Conservation (phyloP, 2,113 vertebrate species). For the Morphnarchus princeps region DNA sequence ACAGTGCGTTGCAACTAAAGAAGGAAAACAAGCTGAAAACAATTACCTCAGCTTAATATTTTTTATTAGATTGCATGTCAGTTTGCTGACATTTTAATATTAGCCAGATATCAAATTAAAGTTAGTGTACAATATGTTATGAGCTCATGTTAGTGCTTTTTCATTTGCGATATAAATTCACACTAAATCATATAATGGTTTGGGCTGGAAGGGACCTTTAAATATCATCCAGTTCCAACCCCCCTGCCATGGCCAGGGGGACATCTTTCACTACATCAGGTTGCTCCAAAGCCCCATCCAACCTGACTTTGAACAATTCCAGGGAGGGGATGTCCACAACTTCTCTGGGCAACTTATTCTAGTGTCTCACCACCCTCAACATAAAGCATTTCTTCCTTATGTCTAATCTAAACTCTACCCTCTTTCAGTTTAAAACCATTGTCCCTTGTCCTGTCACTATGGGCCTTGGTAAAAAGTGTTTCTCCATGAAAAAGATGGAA, state of each 20-base stretch:
- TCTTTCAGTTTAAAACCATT: neutral
- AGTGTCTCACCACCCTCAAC: neutral
- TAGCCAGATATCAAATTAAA: neutral
- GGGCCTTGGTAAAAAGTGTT: neutral
- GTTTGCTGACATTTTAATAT: neutral
- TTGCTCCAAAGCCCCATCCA: neutral
- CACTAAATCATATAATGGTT: neutral
- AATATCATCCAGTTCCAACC: neutral
- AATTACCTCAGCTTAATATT: neutral
- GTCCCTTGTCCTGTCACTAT: neutral
- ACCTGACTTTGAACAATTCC: neutral
- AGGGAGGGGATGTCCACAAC: rapidly evolving
- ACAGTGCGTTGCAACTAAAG: neutral
- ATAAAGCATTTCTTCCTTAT: neutral
- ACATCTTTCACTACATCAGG: neutral
- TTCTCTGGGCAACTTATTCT: neutral
- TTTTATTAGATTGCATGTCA: neutral
- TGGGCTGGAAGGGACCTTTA: neutral
- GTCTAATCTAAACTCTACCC: neutral
- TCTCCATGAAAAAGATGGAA: neutral
- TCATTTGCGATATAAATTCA: neutral
- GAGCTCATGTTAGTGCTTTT: neutral
- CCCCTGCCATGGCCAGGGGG: neutral
- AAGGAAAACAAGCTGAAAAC: neutral
- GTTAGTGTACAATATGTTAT: neutral